phyloP scores from a whole-genome alignment of 1,140 invertebrate species.

The Lepidurus couesii region DNA sequence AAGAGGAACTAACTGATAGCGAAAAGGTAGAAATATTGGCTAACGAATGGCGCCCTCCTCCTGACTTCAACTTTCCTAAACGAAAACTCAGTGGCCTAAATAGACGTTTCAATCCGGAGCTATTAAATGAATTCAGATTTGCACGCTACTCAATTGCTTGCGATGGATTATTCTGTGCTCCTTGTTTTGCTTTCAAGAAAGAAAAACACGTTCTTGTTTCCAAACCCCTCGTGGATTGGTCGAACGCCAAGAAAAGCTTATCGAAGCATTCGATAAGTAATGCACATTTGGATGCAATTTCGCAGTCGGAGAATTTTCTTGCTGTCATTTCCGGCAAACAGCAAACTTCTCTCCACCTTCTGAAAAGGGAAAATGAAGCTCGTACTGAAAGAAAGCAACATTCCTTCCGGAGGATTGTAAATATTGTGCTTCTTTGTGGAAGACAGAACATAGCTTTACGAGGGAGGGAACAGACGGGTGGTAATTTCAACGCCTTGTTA shows the following conservation, averaged over 20 bases:
- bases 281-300: background rate
- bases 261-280: background rate
- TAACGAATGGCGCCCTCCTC: background rate
- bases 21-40: slow-evolving; percentile 15
- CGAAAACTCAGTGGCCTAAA: background rate
- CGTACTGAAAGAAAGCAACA: background rate
- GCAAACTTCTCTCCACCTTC: background rate
- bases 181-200: slow-evolving; percentile 22
- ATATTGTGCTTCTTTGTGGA: slow-evolving; percentile 15
- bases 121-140: slow-evolving; percentile 23
- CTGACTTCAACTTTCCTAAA: slow-evolving; percentile 9
- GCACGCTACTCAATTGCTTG: background rate
- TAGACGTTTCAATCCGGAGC: background rate
- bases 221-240: slow-evolving; percentile 19
- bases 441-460: background rate
- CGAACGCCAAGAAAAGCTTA: slow-evolving; percentile 16
- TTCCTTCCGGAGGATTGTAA: background rate
- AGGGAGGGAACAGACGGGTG: background rate
- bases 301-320: too few species aligned
- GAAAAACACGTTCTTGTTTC: slow-evolving; percentile 1
- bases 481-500: slow-evolving; percentile 19
- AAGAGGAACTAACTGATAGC: background rate
- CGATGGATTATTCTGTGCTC: slow-evolving; percentile 3
- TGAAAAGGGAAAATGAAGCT: background rate
- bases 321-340: background rate